Evolutionary conservation across 2,113 vertebrate genomes (phyloP).

Genomic region (Dinomys branickii): DNA sequence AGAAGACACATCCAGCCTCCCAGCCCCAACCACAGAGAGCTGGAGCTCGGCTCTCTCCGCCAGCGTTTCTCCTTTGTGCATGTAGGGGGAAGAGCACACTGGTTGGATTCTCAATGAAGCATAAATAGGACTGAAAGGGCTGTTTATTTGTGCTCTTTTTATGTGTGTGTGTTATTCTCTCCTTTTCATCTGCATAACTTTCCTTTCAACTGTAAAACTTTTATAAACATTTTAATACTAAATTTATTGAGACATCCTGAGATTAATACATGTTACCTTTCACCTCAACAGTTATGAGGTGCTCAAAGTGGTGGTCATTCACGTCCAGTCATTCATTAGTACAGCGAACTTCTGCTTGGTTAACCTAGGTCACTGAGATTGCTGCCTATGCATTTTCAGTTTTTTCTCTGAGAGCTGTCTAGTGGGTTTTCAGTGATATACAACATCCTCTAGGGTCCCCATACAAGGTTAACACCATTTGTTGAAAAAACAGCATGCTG

Average conservation of each 20-base stretch:
- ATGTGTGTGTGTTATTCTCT: background rate
- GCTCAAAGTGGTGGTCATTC: background rate
- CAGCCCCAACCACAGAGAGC: background rate
- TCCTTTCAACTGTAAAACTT: background rate
- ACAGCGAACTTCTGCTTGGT: background rate
- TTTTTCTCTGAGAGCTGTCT: background rate
- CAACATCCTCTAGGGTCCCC: background rate
- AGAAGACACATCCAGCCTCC: background rate
- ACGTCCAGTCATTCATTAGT: background rate
- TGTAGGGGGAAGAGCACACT: background rate
- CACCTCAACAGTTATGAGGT: background rate
- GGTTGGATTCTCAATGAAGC: background rate
- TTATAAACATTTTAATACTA: background rate
- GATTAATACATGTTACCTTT: background rate
- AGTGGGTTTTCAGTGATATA: background rate
- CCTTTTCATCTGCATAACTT: background rate
- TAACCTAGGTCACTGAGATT: background rate
- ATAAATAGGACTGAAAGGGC: background rate
- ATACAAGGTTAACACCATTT: background rate
- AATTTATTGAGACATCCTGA: background rate
- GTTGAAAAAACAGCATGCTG: background rate
- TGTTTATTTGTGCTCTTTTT: background rate
- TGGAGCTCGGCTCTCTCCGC: background rate
- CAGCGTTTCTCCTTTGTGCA: background rate
- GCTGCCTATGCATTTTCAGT: background rate